Percentiles rank a stretch among this genome's conserved stretches.
phyloP scores from a whole-genome alignment of 1,140 invertebrate species.

The Heliconius congener region DNA sequence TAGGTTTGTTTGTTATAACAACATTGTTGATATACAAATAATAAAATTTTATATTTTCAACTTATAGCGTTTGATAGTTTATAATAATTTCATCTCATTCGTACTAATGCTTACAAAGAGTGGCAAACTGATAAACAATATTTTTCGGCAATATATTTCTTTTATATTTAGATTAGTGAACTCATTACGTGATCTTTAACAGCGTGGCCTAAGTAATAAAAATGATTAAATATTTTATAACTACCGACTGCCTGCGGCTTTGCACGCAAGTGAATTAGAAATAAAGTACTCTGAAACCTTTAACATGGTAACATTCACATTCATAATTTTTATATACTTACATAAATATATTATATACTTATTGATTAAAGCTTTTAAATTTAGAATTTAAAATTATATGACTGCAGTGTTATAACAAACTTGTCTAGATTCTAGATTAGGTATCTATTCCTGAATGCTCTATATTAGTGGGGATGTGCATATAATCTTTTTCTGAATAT shows the following conservation, averaged over 20 bases:
- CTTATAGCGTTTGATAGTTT: not conserved
- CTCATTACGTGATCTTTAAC: conserved; percentile 13
- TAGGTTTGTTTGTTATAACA: not conserved
- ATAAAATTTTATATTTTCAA: not conserved
- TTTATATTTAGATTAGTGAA: not conserved
- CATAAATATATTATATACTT: not conserved
- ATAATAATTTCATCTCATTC: not conserved
- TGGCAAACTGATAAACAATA: not conserved
- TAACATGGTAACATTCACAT: not conserved
- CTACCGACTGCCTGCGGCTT: not conserved
- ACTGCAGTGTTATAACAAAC: no score
- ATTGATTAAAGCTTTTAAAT: no score
- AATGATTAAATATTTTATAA: not conserved
- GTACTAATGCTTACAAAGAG: not conserved
- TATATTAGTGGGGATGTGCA: no score
- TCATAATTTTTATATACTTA: not conserved
- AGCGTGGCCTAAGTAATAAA: conserved; percentile 7
- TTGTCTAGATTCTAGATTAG: no score
- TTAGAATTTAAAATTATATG: no score
- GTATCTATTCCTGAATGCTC: no score
- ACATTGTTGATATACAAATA: not conserved
- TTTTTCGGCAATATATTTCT: not conserved
- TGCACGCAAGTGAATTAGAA: not conserved
- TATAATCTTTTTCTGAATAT: no score
- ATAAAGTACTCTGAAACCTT: not conserved